These are phyloP conservation scores for Callipepla squamata DNA, from an alignment of 2,113 vertebrate species.

Conservation along the genomic window DNA sequence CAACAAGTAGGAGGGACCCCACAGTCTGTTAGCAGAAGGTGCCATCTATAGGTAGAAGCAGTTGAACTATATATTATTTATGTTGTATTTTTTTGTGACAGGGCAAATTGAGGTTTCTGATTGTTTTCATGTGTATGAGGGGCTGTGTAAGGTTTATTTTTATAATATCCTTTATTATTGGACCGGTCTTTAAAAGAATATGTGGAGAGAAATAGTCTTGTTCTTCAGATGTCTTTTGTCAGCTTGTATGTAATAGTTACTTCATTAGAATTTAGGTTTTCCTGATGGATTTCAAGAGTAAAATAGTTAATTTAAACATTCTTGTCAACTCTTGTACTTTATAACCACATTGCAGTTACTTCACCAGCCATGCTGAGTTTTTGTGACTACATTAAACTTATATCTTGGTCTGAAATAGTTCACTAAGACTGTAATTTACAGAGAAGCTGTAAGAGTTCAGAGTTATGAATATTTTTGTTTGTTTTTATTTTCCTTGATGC, in stretches of 20 bases:
- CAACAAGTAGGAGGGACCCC: neutral
- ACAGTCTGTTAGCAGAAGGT: neutral
- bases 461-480: neutral
- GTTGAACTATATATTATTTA: neutral
- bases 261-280: neutral
- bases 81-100: neutral
- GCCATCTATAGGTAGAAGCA: no score
- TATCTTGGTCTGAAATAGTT: neutral
- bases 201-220: neutral
- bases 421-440: neutral
- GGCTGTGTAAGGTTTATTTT: neutral
- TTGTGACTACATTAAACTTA: neutral
- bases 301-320: neutral
- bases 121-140: neutral
- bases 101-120: neutral
- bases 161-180: neutral
- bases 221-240: neutral
- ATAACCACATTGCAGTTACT: neutral
- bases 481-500: neutral
- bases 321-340: neutral
- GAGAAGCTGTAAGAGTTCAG: neutral
- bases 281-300: neutral
- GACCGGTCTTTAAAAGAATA: neutral
- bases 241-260: neutral
- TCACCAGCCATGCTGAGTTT: neutral